Evolutionary conservation across 2,113 vertebrate genomes (phyloP), one percentile per base, ranked within the genome.

Genomic region (Pomatostomus ruficeps): DNA sequence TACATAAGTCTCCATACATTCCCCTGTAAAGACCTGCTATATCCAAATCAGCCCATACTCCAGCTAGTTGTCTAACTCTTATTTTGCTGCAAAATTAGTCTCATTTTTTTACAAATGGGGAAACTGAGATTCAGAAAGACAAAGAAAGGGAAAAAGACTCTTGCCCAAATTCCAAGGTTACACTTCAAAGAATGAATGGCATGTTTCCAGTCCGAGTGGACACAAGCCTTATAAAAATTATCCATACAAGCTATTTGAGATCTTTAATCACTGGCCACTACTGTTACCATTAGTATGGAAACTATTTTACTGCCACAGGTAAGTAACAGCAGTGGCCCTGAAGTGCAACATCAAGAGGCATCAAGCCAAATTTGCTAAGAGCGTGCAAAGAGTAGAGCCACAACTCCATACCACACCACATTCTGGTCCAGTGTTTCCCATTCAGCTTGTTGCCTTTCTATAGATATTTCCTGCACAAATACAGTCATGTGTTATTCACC

Each of bases 381-480:
- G 19, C 0, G 0, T 72, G 28, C 31, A 77, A 36, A 14, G 23
- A 88, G 33, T 22, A 70, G 24, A 83, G n/a, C 22, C n/a, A 9
- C 33, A 63, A 43, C 57, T 74, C 40, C 22, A 25, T 8, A 62
- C 24, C n/a, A 38, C 31, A 75, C 5, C 52, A 88, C 40, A 67
- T 40, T 73, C 78, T 85, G 55, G 28, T 43, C 10, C 33, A 72
- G 40, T 70, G 46, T 76, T 84, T 85, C 45, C 43, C 45, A 38
- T 77, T 61, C 45, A 40, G n/a, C 23, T 36, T 52, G 42, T 20
- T 55, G 43, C 54, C 55, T 92, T 89, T 90, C 78, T 95, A 66
- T 36, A 88, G 89, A 52, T 75, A 85, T 52, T 68, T 83, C 57
- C 89, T 78, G 43, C 61, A 96, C 46, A 85, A 88, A 82, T 40